These are phyloP conservation scores for Trachymyrmex cornetzi DNA, from an alignment of 1,140 invertebrate genomes.

Conservation along the genomic window DNA sequence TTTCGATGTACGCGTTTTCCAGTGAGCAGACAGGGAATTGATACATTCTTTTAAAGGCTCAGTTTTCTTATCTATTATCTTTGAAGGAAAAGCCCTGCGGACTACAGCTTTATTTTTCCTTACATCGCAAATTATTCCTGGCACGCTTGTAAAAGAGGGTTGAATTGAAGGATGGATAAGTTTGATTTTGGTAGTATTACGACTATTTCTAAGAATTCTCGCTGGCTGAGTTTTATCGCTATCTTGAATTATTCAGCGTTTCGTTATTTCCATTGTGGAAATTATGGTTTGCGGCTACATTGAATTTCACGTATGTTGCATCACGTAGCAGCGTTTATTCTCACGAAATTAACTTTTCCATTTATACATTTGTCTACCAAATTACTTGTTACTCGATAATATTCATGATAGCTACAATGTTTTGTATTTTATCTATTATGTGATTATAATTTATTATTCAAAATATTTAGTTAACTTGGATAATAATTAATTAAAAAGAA, in stretches of 20 bases:
- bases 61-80: conserved; percentile 60
- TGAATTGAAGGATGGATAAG: conserved; percentile 22
- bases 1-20: not conserved
- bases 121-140: conserved; percentile 53
- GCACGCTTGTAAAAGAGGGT: conserved; percentile 43
- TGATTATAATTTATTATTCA: conserved; percentile 23
- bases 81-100: conserved; percentile 22
- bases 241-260: conserved; percentile 67
- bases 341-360: not conserved
- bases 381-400: not conserved
- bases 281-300: not conserved
- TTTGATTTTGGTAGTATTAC: conserved; percentile 58
- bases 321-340: not conserved
- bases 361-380: not conserved
- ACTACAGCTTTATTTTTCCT: not conserved
- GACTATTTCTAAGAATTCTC: conserved; percentile 40
- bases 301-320: not conserved
- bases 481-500: not conserved
- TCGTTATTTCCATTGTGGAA: conserved; percentile 27
- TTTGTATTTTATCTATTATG: not conserved
- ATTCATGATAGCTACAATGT: not conserved
- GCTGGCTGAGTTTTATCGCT: conserved; percentile 30
- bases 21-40: conserved; percentile 77
- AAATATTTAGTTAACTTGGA: not conserved
- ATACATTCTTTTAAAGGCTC: conserved; percentile 68